Percentiles rank a stretch among this genome's conserved stretches.
phyloP scores from a whole-genome alignment of 2,113 vertebrate genomes.

The Loxodonta africana region DNA sequence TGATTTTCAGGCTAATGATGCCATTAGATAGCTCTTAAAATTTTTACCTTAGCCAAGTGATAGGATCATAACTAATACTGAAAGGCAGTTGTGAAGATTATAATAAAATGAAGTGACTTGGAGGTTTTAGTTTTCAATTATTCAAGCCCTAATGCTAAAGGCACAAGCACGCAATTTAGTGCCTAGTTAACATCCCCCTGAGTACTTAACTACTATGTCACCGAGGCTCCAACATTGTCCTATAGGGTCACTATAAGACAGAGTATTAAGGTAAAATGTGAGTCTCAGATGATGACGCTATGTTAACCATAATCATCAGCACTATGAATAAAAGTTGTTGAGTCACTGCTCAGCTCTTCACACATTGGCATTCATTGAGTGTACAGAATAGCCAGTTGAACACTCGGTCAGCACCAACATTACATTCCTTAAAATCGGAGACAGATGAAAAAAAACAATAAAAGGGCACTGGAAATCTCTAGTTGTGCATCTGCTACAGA shows the following conservation, averaged over 20 bases:
- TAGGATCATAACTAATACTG: background rate
- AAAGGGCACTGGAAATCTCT: background rate
- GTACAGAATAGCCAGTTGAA: background rate
- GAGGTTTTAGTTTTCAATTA: slow-evolving; percentile 64
- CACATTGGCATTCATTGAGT: background rate
- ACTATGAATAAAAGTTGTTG: too few relatives aligned
- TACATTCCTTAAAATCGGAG: background rate
- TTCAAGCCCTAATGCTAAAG: slow-evolving; percentile 21
- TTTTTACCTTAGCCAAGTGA: background rate
- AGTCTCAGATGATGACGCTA: background rate
- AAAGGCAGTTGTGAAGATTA: slow-evolving; percentile 36
- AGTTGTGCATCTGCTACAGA: background rate
- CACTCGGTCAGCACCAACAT: too few relatives aligned
- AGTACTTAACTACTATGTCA: too few relatives aligned
- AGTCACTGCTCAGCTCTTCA: background rate
- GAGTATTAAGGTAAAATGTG: background rate
- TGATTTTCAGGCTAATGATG: slow-evolving; percentile 24
- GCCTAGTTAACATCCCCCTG: background rate
- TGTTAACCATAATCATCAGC: rapidly evolving
- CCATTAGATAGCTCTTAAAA: slow-evolving; percentile 40
- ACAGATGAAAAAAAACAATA: background rate
- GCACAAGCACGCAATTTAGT: slow-evolving; percentile 42
- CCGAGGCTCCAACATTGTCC: too few relatives aligned
- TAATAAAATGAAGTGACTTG: slow-evolving; percentile 53
- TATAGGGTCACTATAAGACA: too few relatives aligned